Evolutionary conservation across 2,888 invertebrate species (phyloP), one percentile per base, ranked within the genome.

Genomic region (Bellardia pandia): DNA sequence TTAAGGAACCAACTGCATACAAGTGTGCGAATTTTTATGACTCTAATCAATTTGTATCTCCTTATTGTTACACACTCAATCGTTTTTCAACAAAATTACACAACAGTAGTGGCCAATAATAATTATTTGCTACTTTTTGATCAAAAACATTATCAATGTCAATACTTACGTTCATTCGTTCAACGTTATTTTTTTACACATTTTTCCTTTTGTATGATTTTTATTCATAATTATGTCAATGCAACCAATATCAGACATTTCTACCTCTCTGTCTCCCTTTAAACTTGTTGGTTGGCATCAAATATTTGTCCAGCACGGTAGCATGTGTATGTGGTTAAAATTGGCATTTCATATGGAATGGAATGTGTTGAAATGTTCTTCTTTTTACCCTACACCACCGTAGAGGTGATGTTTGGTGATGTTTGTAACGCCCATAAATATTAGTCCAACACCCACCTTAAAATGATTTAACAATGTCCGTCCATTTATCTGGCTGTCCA

Each of bases 211-310:
- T 16, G 9, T 64, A 23, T 58, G n/a, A 37, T 74, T 79, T 78
- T 53, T 78, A 23, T 62, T 85, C 62, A 79, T 80, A 79, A 85
- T 75, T 75, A 74, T 85, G 75, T 85, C 85, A 85, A 69, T 75
- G 79, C 45, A 69, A 75, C 62, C 56, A 68, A 13, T 37, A 51
- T 23, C 37, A 76, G 56, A 75, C 48, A 69, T 64, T 64, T 79
- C 11, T 42, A 16, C 8, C 60, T 30, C 42, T 8, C 11, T 23
- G 14, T 8, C 16, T 16, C 42, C 1, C 60, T 16, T 33, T 33
- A 16, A 30, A 42, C 48, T 40, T 5, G 37, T 53, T 8, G 37
- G n/a, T 16, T 33, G 16, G 16, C 45, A 62, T 56, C 6, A 37
- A 64, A 64, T 14, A 37, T 23, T 66, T 64, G 60, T 69, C n/a